These are phyloP conservation scores for Ibycter americanus DNA, from an alignment of 2,797 vertebrate species.

Conservation along the genomic window DNA sequence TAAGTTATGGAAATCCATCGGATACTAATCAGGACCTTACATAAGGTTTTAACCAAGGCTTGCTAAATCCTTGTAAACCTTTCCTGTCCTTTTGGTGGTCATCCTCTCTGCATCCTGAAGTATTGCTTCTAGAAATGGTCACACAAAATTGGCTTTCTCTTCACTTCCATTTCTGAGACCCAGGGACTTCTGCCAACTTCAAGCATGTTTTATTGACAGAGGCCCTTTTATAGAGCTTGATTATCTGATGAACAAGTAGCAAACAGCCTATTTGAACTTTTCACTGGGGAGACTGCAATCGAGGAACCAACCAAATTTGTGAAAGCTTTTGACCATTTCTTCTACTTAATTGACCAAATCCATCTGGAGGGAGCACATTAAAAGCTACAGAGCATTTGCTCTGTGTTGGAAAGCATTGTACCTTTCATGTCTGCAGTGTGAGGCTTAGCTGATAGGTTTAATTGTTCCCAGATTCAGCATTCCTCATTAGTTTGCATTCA, in stretches of 20 bases:
- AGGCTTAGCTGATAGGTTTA: slow-evolving; percentile 20
- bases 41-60: not conserved
- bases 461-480: slow-evolving; percentile 14
- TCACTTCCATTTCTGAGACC: not conserved
- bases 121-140: not conserved
- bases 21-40: not conserved
- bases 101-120: not conserved
- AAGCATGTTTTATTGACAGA: not conserved
- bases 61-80: not conserved
- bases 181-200: not conserved
- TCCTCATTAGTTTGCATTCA: slow-evolving; percentile 52
- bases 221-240: not conserved
- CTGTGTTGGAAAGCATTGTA: not conserved
- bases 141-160: not conserved
- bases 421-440: slow-evolving; percentile 1
- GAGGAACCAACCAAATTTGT: not conserved
- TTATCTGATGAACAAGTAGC: not conserved
- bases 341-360: slow-evolving; percentile 6
- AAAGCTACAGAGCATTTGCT: slow-evolving; percentile 5
- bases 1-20: not conserved
- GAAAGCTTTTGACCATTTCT: slow-evolving; percentile 19
- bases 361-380: not conserved
- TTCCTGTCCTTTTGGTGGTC: not conserved
- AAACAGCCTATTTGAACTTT: not conserved
- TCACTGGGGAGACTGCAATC: not conserved